Conservation (phyloP, 2,797 vertebrate species). For the Macrochelys suwanniensis region DNA sequence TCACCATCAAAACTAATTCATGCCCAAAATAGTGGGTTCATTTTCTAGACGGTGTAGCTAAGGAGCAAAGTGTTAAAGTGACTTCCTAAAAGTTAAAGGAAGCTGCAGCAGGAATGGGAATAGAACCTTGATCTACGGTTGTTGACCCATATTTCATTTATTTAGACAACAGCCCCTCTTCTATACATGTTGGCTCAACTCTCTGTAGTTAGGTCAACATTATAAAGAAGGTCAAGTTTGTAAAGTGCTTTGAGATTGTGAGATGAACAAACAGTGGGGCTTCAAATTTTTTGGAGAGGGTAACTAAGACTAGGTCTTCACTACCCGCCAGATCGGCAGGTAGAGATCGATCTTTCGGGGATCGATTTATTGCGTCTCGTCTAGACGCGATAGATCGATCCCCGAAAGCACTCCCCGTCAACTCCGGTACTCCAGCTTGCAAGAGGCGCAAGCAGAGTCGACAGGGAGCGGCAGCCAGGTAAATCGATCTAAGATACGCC, state of each 20-base stretch:
- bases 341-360: too few species aligned
- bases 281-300: too few species aligned
- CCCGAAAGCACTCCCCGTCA: too few species aligned
- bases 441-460: too few species aligned
- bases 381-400: too few species aligned
- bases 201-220: background rate
- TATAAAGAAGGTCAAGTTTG: background rate
- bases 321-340: too few species aligned
- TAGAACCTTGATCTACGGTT: background rate
- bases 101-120: background rate
- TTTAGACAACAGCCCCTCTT: background rate
- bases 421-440: too few species aligned
- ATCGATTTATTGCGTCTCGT: too few species aligned
- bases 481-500: too few species aligned
- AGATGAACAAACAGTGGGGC: background rate
- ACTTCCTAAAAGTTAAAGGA: background rate
- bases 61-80: background rate
- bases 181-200: background rate
- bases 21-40: background rate
- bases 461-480: too few species aligned
- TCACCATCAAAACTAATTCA: background rate
- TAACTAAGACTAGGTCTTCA: background rate
- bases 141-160: background rate
- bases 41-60: background rate
- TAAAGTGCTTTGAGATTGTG: background rate